A percentile compares a stretch with the other conserved stretches of the same genome.
phyloP scores from a whole-genome alignment of 2,888 invertebrate genomes.

The Lasioglossum vierecki region DNA sequence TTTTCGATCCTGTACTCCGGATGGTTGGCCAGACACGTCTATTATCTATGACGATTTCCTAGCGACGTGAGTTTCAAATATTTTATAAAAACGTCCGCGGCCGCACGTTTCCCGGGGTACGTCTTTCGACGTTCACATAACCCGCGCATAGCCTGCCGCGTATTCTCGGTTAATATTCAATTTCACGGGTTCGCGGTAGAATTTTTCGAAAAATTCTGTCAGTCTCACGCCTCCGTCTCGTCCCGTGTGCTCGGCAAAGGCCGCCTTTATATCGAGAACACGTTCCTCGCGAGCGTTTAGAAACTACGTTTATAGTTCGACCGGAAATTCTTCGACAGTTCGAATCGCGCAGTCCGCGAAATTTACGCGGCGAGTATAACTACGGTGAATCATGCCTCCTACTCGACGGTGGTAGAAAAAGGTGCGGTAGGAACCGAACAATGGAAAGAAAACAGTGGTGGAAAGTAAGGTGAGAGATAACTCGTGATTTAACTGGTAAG shows the following conservation, averaged over 20 bases:
- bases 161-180: constrained; percentile 33
- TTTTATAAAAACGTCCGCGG: neutral
- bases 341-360: constrained; percentile 27
- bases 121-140: neutral
- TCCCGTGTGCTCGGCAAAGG: constrained; percentile 26
- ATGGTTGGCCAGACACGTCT: neutral
- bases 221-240: constrained; percentile 28
- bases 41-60: neutral
- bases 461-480: neutral
- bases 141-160: neutral
- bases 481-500: neutral
- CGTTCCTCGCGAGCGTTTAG: constrained; percentile 48
- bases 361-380: constrained; percentile 42
- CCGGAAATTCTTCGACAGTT: constrained; percentile 51
- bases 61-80: neutral
- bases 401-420: neutral
- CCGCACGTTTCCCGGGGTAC: neutral
- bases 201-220: constrained; percentile 49
- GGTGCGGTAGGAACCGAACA: neutral
- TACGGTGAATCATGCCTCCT: constrained; percentile 42
- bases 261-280: constrained; percentile 32
- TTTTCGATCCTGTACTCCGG: neutral
- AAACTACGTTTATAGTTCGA: constrained; percentile 49
- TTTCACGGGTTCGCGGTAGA: neutral
- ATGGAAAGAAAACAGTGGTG: neutral